Evolutionary conservation across 2,797 vertebrate species (phyloP), one percentile per base, ranked within the genome.

Genomic region (Pantherophis vulpinus): DNA sequence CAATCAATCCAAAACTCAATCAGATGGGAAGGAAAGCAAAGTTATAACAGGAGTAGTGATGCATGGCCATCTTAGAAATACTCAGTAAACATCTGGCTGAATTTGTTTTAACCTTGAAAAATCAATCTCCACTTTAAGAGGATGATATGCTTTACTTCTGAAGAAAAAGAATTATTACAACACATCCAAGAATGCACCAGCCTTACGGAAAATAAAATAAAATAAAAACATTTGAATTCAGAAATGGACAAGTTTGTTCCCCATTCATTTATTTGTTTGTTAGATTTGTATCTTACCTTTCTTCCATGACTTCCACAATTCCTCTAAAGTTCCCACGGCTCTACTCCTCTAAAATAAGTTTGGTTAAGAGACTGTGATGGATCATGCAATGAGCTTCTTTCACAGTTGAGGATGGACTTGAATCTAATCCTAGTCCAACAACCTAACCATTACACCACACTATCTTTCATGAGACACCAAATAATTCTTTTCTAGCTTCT

Each of bases 1-100:
- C 61, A 87, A 90, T 92, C 88, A 87, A 74, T 93, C 74, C n/a
- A 90, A 51, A 70, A 91, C 55, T 59, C 93, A 92, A 87, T 89
- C 93, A 92, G 37, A 90, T 59, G 93, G 51, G 91, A 92, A 59
- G 37, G 88, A 89, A 70, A 94, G 87, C 51, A 70, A 79, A 66
- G 51, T 83, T 93, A 47, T 47, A 66, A 87, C 89, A 90, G 25
- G 59, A 12, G 16, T 56, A 89, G 74, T 55, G 60, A 70, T 90
- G 56, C 89, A 88, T 47, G 61, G 42, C 23, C 51, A 55, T 87
- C 54, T 54, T 42, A n/a, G 42, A 42, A 37, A n/a, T 88, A 51
- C 83, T 55, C 88, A 55, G 55, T 79, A 92, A 92, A 94, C 63
- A 94, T 79, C 58, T 88, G 89, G 83, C 47, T 29, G 88, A 47